A percentile compares a stretch with the other conserved stretches of the same genome.
Conservation (phyloP, 2,113 vertebrate genomes). For the Xenus cinereus region DNA sequence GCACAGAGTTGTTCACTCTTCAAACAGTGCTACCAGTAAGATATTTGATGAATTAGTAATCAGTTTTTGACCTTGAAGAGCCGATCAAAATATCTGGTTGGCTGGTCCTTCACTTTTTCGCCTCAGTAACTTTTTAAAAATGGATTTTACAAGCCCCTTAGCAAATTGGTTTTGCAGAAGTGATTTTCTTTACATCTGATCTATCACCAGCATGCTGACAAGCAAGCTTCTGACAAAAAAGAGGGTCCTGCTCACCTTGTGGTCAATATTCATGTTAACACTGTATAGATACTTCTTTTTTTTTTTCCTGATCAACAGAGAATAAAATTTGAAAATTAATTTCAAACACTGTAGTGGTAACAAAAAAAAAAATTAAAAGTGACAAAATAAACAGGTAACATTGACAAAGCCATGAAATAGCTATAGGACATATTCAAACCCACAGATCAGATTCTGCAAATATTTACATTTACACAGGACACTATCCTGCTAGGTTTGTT, state of each 20-base stretch:
- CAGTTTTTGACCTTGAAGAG: slow-evolving; percentile 71
- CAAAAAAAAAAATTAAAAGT: neutral
- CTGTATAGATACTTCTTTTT: neutral
- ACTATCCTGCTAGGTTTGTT: neutral
- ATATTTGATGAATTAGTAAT: slow-evolving; percentile 77
- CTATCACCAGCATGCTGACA: slow-evolving; percentile 60
- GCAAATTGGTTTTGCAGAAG: slow-evolving; percentile 72
- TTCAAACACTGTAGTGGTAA: neutral
- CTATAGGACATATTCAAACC: neutral
- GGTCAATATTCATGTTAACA: slow-evolving; percentile 53
- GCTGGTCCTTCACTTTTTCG: slow-evolving; percentile 63
- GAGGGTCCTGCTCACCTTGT: slow-evolving; percentile 38
- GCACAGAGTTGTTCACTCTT: slow-evolving; percentile 65
- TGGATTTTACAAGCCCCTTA: slow-evolving; percentile 73
- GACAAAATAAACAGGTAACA: neutral
- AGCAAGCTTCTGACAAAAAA: slow-evolving; percentile 35
- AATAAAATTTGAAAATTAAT: neutral
- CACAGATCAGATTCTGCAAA: neutral
- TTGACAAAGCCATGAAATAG: neutral
- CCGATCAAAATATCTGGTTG: slow-evolving; percentile 69
- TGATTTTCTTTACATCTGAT: slow-evolving; percentile 74
- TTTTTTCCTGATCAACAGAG: neutral
- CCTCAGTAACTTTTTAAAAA: slow-evolving; percentile 71
- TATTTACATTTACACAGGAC: neutral
- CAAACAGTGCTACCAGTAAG: slow-evolving; percentile 54